These are phyloP conservation scores for Merodon equestris DNA, from an alignment of 2,888 invertebrate genomes.

Conservation along the genomic window DNA sequence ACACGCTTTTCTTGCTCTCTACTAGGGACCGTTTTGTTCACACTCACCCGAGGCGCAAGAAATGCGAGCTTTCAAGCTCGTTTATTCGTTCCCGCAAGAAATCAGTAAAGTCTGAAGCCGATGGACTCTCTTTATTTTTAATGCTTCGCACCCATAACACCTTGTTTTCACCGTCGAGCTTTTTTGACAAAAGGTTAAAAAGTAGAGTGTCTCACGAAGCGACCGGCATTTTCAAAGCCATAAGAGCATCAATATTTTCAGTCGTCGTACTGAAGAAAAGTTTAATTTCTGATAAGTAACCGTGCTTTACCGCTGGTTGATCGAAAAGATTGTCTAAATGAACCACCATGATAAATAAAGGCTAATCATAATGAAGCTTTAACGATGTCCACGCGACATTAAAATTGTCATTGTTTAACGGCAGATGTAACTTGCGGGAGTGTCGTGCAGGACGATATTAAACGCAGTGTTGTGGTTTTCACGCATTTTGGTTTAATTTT, in stretches of 20 bases:
- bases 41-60: not conserved
- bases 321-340: constrained; percentile 12
- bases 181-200: constrained; percentile 19
- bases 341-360: not conserved
- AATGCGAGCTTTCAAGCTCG: constrained; percentile 16
- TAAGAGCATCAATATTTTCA: not conserved
- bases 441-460: too few relatives aligned
- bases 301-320: not conserved
- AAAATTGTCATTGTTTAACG: too few relatives aligned
- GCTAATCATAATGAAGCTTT: constrained; percentile 4
- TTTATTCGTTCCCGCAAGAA: constrained; percentile 24
- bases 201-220: constrained; percentile 4
- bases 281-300: not conserved
- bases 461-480: too few relatives aligned
- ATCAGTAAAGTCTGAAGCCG: not conserved
- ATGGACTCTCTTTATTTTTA: not conserved
- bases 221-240: constrained; percentile 16
- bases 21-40: not conserved
- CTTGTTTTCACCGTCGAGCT: constrained; percentile 22
- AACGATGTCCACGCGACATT: not conserved
- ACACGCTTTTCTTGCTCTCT: constrained; percentile 2
- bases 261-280: not conserved
- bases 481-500: too few relatives aligned
- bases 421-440: too few relatives aligned
- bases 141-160: constrained; percentile 22